Conservation (phyloP, 2,113 vertebrate species). For the Fregata magnificens region DNA sequence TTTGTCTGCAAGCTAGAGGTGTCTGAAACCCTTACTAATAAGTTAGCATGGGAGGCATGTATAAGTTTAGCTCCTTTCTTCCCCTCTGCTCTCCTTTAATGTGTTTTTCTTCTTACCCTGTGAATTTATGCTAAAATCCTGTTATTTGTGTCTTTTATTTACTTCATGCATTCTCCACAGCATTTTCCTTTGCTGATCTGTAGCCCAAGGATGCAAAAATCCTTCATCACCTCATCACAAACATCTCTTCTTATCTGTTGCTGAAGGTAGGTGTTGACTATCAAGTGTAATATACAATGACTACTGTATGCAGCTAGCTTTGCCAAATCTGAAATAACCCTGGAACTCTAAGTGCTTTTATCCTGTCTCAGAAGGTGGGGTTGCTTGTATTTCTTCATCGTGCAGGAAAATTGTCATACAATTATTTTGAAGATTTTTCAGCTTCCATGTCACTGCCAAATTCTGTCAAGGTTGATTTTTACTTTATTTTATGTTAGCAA, state of each 20-base stretch:
- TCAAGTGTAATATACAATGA: conserved; percentile 9
- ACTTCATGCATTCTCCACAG: conserved; percentile 20
- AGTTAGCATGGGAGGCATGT: not conserved
- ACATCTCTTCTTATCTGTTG: conserved; percentile 19
- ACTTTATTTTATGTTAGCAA: conserved; percentile 74
- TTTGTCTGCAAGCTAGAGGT: conserved; percentile 52
- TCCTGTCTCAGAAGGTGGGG: not conserved
- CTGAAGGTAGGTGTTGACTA: conserved; percentile 35
- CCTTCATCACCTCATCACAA: conserved; percentile 28
- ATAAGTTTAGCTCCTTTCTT: conserved; percentile 10
- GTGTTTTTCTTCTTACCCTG: not conserved
- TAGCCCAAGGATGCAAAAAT: conserved; percentile 51
- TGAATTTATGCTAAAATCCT: conserved; percentile 47
- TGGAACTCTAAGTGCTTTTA: not conserved
- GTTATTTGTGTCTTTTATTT: conserved; percentile 21
- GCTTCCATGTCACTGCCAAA: conserved; percentile 55
- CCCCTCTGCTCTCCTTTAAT: conserved; percentile 1
- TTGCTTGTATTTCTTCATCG: conserved; percentile 3
- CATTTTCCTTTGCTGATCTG: conserved; percentile 23
- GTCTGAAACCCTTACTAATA: conserved; percentile 50
- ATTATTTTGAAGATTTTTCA: conserved; percentile 32
- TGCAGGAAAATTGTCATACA: conserved; percentile 46
- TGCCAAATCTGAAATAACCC: conserved; percentile 44
- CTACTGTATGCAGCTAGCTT: not conserved
- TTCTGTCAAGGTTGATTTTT: conserved; percentile 72